Conservation (phyloP, 1,140 invertebrate genomes). For the Wiebesia pumilae region DNA sequence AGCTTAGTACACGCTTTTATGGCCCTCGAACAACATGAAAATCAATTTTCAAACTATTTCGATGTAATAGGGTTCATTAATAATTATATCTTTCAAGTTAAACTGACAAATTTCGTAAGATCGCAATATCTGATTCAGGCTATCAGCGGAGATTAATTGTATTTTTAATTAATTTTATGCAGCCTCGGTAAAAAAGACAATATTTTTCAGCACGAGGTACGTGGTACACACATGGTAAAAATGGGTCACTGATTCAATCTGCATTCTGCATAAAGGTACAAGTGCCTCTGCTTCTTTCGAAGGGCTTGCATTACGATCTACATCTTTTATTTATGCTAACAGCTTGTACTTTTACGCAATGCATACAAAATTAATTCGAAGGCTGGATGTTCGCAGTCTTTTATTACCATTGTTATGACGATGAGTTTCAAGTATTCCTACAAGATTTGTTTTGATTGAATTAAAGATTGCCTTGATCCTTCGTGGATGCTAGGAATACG, state of each 20-base stretch:
- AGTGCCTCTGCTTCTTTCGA: not conserved
- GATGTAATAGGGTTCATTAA: not conserved
- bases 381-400: no score
- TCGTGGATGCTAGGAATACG: no score
- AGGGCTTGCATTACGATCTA: no score
- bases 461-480: no score
- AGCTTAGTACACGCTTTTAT: not conserved
- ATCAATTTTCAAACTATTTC: not conserved
- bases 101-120: not conserved
- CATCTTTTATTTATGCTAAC: no score
- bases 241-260: not conserved
- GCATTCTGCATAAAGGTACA: not conserved
- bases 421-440: no score
- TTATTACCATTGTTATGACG: no score
- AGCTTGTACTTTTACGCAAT: no score
- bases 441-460: no score
- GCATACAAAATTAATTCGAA: no score
- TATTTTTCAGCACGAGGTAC: not conserved
- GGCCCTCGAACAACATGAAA: not conserved
- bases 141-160: not conserved
- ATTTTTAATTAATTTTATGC: not conserved
- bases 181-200: not conserved
- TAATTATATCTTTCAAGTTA: not conserved
- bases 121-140: not conserved
- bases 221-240: not conserved